Evolutionary conservation across 2,113 vertebrate species (phyloP).

Genomic region (Setophaga coronata): DNA sequence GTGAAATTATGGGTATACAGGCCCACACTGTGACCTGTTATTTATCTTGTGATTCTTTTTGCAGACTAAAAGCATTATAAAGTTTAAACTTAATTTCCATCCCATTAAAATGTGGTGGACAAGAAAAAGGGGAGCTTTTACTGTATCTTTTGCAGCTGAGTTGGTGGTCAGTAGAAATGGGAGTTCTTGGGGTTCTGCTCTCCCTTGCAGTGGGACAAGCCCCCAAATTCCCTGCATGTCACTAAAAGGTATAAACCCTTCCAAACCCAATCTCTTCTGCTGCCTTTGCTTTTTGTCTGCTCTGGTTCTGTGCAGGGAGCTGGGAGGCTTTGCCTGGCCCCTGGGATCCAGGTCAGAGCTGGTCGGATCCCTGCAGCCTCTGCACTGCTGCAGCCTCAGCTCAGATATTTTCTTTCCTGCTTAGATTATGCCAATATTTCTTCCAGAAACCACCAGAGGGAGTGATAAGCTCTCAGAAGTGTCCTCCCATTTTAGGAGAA

Average conservation of each 20-base stretch:
- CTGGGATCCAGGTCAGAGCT: rapidly evolving
- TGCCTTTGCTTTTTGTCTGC: neutral
- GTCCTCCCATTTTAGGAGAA: neutral
- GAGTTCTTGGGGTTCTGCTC: neutral
- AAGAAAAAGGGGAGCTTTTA: neutral
- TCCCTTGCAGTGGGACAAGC: neutral
- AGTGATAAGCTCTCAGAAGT: neutral
- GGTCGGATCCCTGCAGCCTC: neutral
- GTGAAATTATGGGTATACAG: neutral
- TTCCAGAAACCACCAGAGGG: conserved; percentile 39
- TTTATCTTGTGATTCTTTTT: neutral
- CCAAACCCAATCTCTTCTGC: neutral
- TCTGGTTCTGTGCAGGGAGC: neutral
- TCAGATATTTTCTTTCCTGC: neutral
- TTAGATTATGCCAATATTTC: neutral
- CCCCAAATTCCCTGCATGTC: neutral
- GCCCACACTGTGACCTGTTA: neutral
- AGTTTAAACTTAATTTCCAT: neutral
- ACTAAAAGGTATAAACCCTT: neutral
- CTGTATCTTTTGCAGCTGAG: neutral
- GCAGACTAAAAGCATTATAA: neutral
- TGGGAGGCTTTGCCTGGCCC: neutral
- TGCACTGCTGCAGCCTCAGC: neutral
- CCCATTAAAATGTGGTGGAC: neutral
- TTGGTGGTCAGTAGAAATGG: neutral